phyloP scores from a whole-genome alignment of 2,113 vertebrate genomes.

The Anguilla japonica region DNA sequence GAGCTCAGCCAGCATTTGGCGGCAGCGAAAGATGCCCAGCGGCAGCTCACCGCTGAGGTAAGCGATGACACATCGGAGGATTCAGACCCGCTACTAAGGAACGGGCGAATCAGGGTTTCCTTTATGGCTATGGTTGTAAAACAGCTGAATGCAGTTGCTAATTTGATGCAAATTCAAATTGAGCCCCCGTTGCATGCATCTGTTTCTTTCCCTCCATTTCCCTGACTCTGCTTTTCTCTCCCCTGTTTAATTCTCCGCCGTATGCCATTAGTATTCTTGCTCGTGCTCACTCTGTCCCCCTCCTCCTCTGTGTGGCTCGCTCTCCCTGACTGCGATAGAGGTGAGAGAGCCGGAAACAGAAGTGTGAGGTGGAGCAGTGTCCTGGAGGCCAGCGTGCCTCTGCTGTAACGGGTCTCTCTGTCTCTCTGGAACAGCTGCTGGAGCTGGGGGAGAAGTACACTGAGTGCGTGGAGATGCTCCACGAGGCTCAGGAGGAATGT shows the following conservation, averaged over 20 bases:
- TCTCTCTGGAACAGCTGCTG: slow-evolving; percentile 71
- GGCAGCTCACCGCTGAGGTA: slow-evolving; percentile 92
- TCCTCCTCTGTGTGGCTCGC: background rate
- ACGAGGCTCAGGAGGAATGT: slow-evolving; percentile 95
- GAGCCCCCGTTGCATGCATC: background rate
- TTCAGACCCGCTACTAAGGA: background rate
- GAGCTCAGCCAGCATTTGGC: slow-evolving; percentile 91
- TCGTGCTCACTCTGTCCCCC: background rate
- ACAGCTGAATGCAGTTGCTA: background rate
- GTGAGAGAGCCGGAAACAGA: background rate
- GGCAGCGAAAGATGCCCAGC: slow-evolving; percentile 95
- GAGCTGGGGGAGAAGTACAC: slow-evolving; percentile 93
- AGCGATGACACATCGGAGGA: slow-evolving; percentile 19
- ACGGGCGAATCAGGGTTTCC: background rate
- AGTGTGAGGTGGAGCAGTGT: background rate
- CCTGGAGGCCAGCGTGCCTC: background rate
- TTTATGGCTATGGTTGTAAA: background rate
- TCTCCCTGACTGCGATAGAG: background rate
- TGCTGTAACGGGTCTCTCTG: background rate
- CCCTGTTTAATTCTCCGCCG: background rate
- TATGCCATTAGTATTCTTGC: too few species aligned
- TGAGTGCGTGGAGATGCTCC: slow-evolving; percentile 98
- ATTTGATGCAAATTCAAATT: background rate
- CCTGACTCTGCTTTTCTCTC: background rate
- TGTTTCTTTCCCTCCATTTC: background rate